Base-by-base conservation (phyloP, 2,797 vertebrate species). In the Telmatherina bonti region DNA sequence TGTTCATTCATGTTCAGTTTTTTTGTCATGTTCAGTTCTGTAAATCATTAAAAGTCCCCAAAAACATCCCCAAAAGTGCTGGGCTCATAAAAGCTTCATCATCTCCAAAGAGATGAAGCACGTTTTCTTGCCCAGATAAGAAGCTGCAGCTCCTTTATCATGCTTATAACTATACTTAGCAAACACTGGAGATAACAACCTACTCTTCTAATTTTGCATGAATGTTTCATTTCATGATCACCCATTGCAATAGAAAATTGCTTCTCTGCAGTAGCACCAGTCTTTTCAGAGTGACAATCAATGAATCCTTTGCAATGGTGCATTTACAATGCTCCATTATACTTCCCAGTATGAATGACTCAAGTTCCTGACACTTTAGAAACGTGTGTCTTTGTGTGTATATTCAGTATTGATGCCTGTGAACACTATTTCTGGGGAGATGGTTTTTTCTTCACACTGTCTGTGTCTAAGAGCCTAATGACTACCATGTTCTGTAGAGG, bases 141-240 rank as follows among this genome's bases (percentile, higher is more conserved):
- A 13, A 66, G 24, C 52, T 70, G 62, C 31, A 20, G 38, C 51
- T 77, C 49, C 4, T 53, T 70, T 5, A 45, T 72, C 66, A 63
- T 72, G 36, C 67, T 65, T 57, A 62, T 69, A 86, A 73, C 65
- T 60, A 76, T 65, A 74, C 75, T 82, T 55, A 45, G 24, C 33
- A n/a, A 59, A 67, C 45, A 38, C 22, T 53, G 49, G 20, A 73
- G 70, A 69, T 55, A 77, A 76, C 41, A 66, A 74, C 57, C 67
- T 55, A 30, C 49, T 81, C 72, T 74, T 68, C 58, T 52, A 61
- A 35, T 55, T 49, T 45, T 29, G 57, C 67, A 82, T 62, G 56
- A 77, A 76, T 70, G 45, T 62, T 72, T 84, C 18, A 72, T 67
- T 51, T 71, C 22, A 74, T 70, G 49, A 72, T 29, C 57, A 74